Percentiles rank a stretch among this genome's conserved stretches.
Evolutionary conservation across 2,797 vertebrate species (phyloP).

Genomic region (Pyrocephalus nanus): DNA sequence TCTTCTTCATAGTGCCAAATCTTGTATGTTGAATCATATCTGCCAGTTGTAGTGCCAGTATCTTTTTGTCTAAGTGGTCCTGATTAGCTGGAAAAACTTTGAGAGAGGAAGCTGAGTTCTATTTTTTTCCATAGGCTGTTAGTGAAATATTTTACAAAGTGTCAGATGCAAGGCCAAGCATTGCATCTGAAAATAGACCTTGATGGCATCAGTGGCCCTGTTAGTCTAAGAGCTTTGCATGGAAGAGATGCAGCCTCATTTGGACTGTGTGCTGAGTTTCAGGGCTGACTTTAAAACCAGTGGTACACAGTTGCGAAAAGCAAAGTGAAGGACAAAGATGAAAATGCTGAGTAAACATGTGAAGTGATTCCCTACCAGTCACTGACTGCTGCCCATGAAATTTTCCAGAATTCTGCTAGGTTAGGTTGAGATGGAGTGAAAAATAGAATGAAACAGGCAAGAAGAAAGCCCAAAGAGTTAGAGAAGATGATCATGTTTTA

Average conservation of each 20-base stretch:
- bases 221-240: background rate
- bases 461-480: background rate
- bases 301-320: background rate
- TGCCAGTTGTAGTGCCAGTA: background rate
- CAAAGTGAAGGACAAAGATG: background rate
- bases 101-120: background rate
- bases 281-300: background rate
- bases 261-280: background rate
- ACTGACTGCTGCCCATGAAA: background rate
- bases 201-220: background rate
- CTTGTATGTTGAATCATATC: background rate
- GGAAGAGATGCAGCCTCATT: background rate
- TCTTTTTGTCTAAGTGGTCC: background rate
- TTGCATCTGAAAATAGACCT: fast-evolving
- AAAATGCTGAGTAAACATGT: background rate
- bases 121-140: background rate
- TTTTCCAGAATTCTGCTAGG: background rate
- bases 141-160: background rate
- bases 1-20: background rate
- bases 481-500: background rate
- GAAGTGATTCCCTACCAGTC: background rate
- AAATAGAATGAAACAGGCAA: background rate
- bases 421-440: background rate
- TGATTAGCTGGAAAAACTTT: background rate
- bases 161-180: fast-evolving